A percentile compares a stretch with the other conserved stretches of the same genome.
Evolutionary conservation across 2,888 invertebrate genomes (phyloP).

Genomic region (Artemia sinica): DNA sequence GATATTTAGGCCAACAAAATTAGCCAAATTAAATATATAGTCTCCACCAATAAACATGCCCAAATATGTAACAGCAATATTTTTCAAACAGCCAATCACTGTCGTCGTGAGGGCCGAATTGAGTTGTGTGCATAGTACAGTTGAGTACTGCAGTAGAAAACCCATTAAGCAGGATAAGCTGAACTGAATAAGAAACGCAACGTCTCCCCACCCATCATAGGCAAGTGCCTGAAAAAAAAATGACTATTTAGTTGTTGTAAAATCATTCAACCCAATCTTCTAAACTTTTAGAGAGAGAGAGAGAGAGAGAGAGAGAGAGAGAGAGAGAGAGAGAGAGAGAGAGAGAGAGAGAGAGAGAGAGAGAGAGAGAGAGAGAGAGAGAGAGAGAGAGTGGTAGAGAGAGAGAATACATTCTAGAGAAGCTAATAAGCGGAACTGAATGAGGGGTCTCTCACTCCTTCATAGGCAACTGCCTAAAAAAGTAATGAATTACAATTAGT

Average conservation of each 20-base stretch:
- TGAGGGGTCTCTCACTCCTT: too few species aligned
- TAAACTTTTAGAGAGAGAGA: too few species aligned
- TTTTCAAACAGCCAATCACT: conserved; percentile 93
- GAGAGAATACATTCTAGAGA: too few species aligned
- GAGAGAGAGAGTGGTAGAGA: too few species aligned
- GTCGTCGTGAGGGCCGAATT: conserved; percentile 98
- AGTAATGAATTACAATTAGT: too few species aligned
- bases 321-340: neutral
- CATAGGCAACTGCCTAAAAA: too few species aligned
- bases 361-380: too few species aligned
- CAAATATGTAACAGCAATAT: conserved; percentile 87
- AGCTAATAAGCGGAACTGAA: too few species aligned
- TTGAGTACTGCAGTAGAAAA: conserved; percentile 82
- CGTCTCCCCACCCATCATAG: conserved; percentile 55
- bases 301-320: neutral
- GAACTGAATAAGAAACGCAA: conserved; percentile 61
- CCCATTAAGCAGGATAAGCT: conserved; percentile 85
- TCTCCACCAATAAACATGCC: conserved; percentile 98
- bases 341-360: neutral
- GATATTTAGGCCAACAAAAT: conserved; percentile 89
- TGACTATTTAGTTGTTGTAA: neutral
- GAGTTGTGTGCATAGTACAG: conserved; percentile 81
- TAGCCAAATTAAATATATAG: conserved; percentile 81
- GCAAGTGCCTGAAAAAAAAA: conserved; percentile 35
- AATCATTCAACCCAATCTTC: neutral